A percentile compares a stretch with the other conserved stretches of the same genome.
Evolutionary conservation across 2,797 vertebrate species (phyloP).

Genomic region (Sorex maritimensis): DNA sequence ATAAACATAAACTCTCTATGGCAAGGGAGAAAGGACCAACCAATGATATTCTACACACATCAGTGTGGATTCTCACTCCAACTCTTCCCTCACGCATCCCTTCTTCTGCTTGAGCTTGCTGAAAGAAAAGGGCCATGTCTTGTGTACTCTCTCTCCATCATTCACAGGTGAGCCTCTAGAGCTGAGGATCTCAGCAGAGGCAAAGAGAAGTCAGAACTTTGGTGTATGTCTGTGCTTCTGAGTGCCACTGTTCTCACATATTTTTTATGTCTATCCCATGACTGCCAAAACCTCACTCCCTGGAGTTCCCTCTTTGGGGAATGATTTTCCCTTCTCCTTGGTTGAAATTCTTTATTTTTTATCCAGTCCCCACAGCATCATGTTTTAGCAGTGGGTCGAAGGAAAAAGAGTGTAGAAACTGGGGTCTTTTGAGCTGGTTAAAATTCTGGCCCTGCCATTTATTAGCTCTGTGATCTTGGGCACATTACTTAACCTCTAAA

Average conservation of each 20-base stretch:
- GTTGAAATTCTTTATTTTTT: not conserved
- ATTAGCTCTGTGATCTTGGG: constrained; percentile 8
- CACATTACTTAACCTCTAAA: constrained; percentile 32
- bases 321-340: not conserved
- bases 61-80: constrained; percentile 1
- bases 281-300: not conserved
- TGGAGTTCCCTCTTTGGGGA: not conserved
- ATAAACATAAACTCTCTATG: too few relatives aligned
- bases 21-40: too few relatives aligned
- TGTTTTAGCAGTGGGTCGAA: not conserved
- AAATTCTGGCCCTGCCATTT: constrained; percentile 17
- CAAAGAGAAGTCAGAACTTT: accelerated
- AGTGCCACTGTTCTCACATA: not conserved
- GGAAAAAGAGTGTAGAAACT: not conserved
- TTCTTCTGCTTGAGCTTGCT: not conserved
- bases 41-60: too few relatives aligned
- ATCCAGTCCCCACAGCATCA: not conserved
- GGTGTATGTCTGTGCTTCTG: not conserved
- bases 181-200: not conserved
- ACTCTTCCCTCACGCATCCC: not conserved
- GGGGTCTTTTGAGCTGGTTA: not conserved
- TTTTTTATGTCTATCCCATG: not conserved
- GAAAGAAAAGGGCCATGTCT: not conserved
- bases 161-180: not conserved
- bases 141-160: not conserved